These are phyloP conservation scores for Zootermopsis nevadensis DNA, from an alignment of 2,888 invertebrate species.

Conservation along the genomic window DNA sequence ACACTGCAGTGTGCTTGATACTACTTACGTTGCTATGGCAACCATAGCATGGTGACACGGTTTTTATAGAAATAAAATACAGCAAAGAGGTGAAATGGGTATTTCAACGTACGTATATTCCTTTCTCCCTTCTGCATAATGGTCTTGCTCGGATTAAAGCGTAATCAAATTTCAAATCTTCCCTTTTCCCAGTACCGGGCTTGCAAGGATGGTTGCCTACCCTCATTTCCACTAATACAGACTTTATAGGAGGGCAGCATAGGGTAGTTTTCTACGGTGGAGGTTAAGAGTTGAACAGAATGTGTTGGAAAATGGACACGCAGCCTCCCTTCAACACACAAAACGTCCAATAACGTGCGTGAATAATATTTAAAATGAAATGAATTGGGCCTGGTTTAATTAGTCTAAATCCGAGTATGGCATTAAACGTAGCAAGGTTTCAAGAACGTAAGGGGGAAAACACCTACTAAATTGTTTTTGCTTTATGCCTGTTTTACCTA, in stretches of 20 bases:
- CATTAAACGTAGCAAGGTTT: not conserved
- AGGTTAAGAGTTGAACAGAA: not conserved
- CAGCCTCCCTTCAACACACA: not conserved
- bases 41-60: not conserved
- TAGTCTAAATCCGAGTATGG: no score
- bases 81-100: not conserved
- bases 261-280: not conserved
- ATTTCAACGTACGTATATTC: not conserved
- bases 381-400: not conserved
- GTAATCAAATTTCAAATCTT: conserved; percentile 14
- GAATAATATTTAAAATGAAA: not conserved
- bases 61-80: conserved; percentile 1
- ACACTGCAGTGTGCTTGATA: not conserved
- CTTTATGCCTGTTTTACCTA: no score
- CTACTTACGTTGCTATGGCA: not conserved
- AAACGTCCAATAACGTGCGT: not conserved
- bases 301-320: not conserved
- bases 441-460: not conserved
- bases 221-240: not conserved
- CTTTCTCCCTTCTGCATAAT: not conserved
- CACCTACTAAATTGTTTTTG: no score
- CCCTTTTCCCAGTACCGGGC: not conserved
- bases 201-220: not conserved
- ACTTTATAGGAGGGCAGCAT: no score
- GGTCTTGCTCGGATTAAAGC: conserved; percentile 16